These are phyloP conservation scores for Arctocebus calabarensis DNA, from an alignment of 2,797 vertebrate species.

Conservation along the genomic window DNA sequence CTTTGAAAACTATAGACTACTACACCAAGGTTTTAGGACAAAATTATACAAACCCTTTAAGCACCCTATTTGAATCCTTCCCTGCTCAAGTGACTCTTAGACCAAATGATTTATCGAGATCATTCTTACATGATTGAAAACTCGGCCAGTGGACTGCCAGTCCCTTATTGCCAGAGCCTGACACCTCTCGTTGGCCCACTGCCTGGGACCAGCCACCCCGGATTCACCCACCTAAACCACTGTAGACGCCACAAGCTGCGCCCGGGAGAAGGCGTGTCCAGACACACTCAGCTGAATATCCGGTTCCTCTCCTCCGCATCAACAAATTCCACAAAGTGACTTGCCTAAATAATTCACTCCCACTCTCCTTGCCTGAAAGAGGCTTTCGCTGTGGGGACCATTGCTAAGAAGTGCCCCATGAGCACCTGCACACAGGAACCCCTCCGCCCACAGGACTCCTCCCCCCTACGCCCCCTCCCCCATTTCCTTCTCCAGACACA, in stretches of 20 bases:
- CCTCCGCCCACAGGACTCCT: too few relatives aligned
- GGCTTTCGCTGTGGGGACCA: not conserved
- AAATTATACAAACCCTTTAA: not conserved
- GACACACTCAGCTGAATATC: fast-evolving
- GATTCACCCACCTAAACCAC: not conserved
- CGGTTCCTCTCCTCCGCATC: not conserved
- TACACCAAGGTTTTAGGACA: not conserved
- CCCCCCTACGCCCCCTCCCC: too few relatives aligned
- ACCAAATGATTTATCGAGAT: not conserved
- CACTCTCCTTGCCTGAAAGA: not conserved
- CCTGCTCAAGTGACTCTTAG: not conserved
- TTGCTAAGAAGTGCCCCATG: not conserved
- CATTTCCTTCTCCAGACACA: not conserved
- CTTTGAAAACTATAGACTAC: not conserved
- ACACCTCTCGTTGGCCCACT: not conserved
- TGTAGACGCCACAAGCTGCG: not conserved
- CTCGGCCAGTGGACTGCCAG: not conserved
- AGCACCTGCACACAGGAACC: not conserved
- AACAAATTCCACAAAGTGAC: not conserved
- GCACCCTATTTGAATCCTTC: not conserved
- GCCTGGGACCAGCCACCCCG: not conserved
- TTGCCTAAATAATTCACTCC: conserved; percentile 9
- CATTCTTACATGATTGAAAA: not conserved
- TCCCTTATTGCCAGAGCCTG: not conserved
- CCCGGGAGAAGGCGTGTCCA: not conserved